Evolutionary conservation across 2,888 invertebrate species (phyloP).

Genomic region (Arge pagana): DNA sequence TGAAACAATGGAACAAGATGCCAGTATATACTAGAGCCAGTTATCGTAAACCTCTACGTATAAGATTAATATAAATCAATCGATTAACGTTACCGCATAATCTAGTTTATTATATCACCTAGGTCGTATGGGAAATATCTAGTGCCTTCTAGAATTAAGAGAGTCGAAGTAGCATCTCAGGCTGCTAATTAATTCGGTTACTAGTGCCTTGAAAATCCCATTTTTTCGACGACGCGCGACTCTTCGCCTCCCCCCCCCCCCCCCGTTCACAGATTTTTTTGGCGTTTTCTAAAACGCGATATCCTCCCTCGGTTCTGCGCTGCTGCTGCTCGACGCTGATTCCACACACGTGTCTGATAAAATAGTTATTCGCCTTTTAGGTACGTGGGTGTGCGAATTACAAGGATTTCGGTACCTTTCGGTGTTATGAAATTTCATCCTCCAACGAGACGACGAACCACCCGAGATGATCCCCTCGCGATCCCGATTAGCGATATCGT

Average conservation of each 20-base stretch:
- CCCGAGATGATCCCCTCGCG: constrained; percentile 35
- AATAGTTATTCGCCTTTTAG: no score
- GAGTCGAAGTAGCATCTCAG: constrained; percentile 22
- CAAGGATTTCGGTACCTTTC: constrained; percentile 17
- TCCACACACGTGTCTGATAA: no score
- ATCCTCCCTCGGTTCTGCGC: not conserved
- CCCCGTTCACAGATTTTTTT: not conserved
- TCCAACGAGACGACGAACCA: constrained; percentile 37
- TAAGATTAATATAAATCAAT: constrained; percentile 25
- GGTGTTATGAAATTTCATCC: constrained; percentile 37
- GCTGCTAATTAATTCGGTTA: constrained; percentile 41
- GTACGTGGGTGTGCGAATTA: constrained; percentile 7
- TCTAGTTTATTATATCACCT: constrained; percentile 36
- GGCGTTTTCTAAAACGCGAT: not conserved
- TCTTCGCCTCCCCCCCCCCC: not conserved
- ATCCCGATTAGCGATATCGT: constrained; percentile 36
- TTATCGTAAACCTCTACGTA: constrained; percentile 44
- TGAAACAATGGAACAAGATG: constrained; percentile 44
- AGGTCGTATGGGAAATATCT: constrained; percentile 44
- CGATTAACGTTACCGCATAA: constrained; percentile 40
- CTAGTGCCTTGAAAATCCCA: constrained; percentile 47
- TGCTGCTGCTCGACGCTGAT: no score
- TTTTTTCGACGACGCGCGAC: not conserved
- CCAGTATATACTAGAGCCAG: constrained; percentile 55
- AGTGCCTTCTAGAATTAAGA: constrained; percentile 53